A percentile compares a stretch with the other conserved stretches of the same genome.
Evolutionary conservation across 64 coral and sea anemone species (phyloP).

Genomic region (Pocillopora damicornis): DNA sequence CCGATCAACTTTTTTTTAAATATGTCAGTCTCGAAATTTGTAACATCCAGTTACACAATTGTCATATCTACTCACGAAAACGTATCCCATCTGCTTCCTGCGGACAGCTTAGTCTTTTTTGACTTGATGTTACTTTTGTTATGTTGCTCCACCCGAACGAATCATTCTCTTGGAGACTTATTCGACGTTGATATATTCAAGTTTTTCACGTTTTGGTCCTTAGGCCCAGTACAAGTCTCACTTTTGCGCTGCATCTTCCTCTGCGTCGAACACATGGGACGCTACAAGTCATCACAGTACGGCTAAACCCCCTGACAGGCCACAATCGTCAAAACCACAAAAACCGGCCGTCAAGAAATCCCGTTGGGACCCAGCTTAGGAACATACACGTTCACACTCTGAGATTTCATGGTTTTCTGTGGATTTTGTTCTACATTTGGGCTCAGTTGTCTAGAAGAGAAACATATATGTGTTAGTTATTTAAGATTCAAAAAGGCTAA

Average conservation of each 20-base stretch:
- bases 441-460: too few species aligned
- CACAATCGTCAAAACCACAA: background rate
- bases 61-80: too few species aligned
- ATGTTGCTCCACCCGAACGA: too few species aligned
- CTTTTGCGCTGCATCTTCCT: conserved; percentile 70
- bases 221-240: conserved; percentile 88
- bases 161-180: background rate
- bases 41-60: too few species aligned
- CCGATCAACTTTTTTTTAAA: background rate
- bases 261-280: conserved; percentile 71
- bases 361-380: conserved; percentile 49
- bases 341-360: conserved; percentile 55
- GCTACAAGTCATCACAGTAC: conserved; percentile 44
- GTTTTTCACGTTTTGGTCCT: background rate
- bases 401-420: too few species aligned
- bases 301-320: conserved; percentile 38
- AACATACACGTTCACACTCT: background rate
- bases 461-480: too few species aligned
- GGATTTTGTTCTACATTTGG: too few species aligned
- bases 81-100: too few species aligned
- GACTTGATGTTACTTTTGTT: too few species aligned
- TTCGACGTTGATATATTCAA: background rate
- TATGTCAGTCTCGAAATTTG: too few species aligned
- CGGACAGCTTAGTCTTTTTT: too few species aligned
- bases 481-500: too few species aligned